Base-by-base conservation (phyloP, 2,888 invertebrate genomes). In the Ormyrus nitidulus region DNA sequence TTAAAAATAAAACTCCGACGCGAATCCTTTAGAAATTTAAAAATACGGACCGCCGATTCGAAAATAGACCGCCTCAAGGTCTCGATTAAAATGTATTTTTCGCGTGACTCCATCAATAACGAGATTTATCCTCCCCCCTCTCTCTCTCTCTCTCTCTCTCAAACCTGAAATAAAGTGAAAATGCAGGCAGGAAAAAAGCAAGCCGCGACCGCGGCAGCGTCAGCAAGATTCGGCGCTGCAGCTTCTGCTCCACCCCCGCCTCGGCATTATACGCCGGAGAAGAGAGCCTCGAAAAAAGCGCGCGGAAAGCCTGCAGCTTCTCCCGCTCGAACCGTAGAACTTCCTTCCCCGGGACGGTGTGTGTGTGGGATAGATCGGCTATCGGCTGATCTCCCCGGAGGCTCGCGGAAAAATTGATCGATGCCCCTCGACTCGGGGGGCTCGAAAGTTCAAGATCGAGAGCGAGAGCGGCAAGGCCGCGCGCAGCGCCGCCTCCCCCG, bases 361-460 rank as follows among this genome's bases (percentile, higher is more conserved):
- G 19, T n/a, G n/a, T n/a, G n/a, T n/a, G n/a, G 34, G 34, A 34
- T 34, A 34, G 34, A 34, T 34, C 34, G 34, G 34, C 34, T 34
- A 34, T 34, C 34, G 34, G 34, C 34, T 34, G 48, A 49, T 54
- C 53, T 34, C 10, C 34, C 7, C 54, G 34, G 34, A 59, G 10
- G 59, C 13, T 7, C 59, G 44, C 11, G 53, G 48, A 44, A 44
- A 73, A 73, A 71, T 73, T 68, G 78, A 78, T 78, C 78, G 78
- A 68, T 73, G 72, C 56, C 9, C 51, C 34, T 34, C 34, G 34
- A 34, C 48, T 49, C 46, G 49, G 58, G 46, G 69, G 56, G 51
- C 34, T 34, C 65, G 59, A 78, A 71, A 68, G 70, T 75, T 81
- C 79, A 75, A 79, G 78, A 79, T 78, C 78, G 72, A 70, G 49